These are phyloP conservation scores for Bemisia tabaci DNA, from an alignment of 1,140 invertebrate species.

Conservation along the genomic window DNA sequence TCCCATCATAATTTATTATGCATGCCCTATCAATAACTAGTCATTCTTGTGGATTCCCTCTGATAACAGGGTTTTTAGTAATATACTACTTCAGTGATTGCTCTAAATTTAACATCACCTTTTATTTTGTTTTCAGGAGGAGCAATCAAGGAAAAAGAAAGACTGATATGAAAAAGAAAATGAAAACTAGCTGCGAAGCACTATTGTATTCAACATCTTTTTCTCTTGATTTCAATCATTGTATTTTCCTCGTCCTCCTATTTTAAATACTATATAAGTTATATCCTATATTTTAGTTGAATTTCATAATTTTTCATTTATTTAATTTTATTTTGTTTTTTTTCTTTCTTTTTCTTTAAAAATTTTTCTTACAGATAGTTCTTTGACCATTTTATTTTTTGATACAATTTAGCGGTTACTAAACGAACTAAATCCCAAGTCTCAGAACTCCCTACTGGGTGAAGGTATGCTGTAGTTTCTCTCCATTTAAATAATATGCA, in stretches of 20 bases:
- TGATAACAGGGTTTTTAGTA: too few relatives aligned
- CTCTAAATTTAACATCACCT: neutral
- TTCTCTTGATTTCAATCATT: neutral
- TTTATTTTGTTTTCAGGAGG: neutral
- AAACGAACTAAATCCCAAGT: neutral
- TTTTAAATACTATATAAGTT: too few relatives aligned
- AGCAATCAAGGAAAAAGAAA: neutral
- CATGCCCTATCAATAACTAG: too few relatives aligned
- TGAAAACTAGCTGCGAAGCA: neutral
- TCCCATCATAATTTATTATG: too few relatives aligned
- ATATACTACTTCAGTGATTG: neutral
- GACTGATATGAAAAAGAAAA: neutral
- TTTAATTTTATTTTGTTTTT: neutral
- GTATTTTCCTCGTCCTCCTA: neutral
- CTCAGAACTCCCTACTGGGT: neutral
- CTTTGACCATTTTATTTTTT: too few relatives aligned
- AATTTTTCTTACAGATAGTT: neutral
- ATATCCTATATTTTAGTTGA: too few relatives aligned
- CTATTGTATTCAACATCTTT: neutral
- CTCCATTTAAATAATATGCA: too few relatives aligned
- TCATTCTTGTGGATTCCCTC: too few relatives aligned
- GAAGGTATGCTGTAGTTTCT: neutral
- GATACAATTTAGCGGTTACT: neutral
- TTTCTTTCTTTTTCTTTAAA: neutral
- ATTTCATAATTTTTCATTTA: neutral